These are phyloP conservation scores for Watsonalla cultraria DNA, from an alignment of 2,888 invertebrate genomes.

Conservation along the genomic window DNA sequence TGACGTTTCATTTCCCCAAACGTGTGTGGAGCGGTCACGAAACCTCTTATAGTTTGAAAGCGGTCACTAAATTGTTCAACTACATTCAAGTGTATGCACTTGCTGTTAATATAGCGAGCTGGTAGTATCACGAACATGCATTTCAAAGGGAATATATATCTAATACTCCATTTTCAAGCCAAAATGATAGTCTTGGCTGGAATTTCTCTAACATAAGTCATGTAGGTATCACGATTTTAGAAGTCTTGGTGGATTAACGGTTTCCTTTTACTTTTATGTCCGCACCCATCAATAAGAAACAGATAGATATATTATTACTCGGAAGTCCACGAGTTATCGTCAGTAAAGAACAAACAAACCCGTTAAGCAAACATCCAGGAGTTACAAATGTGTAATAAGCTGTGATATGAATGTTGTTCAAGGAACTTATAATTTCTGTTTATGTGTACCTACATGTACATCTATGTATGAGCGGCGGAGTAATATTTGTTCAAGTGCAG, in stretches of 20 bases:
- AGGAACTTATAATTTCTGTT: not conserved
- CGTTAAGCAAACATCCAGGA: not conserved
- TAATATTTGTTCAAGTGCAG: conserved; percentile 27
- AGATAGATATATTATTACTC: not conserved
- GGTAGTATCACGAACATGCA: too few relatives aligned
- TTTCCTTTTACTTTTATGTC: not conserved
- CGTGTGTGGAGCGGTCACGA: not conserved
- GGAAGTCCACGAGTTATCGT: not conserved
- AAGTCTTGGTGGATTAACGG: not conserved
- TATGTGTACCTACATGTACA: conserved; percentile 2
- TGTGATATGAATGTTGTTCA: not conserved
- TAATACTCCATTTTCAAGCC: too few relatives aligned
- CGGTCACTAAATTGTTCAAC: not conserved
- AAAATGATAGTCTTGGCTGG: too few relatives aligned
- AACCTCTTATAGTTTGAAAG: not conserved
- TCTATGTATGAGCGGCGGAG: conserved; percentile 1
- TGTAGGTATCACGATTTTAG: too few relatives aligned
- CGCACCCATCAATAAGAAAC: not conserved
- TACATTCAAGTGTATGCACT: too few relatives aligned
- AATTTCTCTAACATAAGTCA: too few relatives aligned
- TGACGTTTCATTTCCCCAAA: conserved; percentile 21
- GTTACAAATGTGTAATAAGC: not conserved
- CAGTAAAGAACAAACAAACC: not conserved
- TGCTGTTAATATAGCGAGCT: too few relatives aligned
- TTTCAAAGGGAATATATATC: too few relatives aligned